phyloP scores from a whole-genome alignment of 2,797 vertebrate species.

The Cottoperca gobio region DNA sequence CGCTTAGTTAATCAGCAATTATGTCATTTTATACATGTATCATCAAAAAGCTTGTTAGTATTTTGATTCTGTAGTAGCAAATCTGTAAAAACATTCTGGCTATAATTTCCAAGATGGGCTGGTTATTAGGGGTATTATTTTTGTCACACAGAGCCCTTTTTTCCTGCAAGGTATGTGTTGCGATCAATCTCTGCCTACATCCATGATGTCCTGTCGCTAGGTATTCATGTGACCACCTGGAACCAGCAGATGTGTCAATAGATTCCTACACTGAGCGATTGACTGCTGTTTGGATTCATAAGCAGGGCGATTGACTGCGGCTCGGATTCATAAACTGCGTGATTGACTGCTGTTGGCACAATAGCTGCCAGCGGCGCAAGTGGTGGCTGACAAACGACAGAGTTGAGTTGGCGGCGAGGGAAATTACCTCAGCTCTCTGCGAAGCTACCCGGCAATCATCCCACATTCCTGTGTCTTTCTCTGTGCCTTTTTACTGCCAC shows the following conservation, averaged over 20 bases:
- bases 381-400: constrained; percentile 81
- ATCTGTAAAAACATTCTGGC: background rate
- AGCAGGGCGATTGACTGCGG: constrained; percentile 79
- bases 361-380: constrained; percentile 80
- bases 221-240: constrained; percentile 71
- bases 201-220: constrained; percentile 34
- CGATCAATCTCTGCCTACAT: constrained; percentile 54
- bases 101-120: background rate
- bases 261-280: constrained; percentile 69
- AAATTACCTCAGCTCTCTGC: constrained; percentile 80
- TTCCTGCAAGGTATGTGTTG: constrained; percentile 22
- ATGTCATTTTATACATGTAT: background rate
- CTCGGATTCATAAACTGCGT: constrained; percentile 79
- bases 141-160: constrained; percentile 24
- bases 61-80: background rate
- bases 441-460: constrained; percentile 79
- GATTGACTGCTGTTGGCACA: constrained; percentile 85
- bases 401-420: constrained; percentile 73
- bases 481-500: constrained; percentile 79
- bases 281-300: constrained; percentile 81
- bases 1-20: background rate
- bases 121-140: constrained; percentile 2
- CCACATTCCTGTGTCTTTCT: constrained; percentile 73
- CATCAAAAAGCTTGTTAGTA: background rate
- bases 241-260: constrained; percentile 73